Percentiles rank a stretch among this genome's conserved stretches.
Evolutionary conservation across 2,797 vertebrate species (phyloP).

Genomic region (Psittacula derbiana): DNA sequence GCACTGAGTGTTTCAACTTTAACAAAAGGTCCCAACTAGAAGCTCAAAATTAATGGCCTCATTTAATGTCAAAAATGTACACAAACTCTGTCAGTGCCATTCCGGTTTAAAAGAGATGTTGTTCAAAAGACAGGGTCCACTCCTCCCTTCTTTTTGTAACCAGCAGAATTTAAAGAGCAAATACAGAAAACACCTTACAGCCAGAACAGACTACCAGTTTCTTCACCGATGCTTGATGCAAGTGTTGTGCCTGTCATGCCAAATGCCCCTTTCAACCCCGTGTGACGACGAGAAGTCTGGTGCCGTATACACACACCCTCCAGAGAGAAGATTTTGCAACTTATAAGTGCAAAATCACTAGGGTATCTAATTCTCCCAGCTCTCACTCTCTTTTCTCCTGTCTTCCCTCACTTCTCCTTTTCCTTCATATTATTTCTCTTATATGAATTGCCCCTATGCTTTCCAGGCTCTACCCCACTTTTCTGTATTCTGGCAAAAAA

Average conservation of each 20-base stretch:
- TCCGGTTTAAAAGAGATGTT: neutral
- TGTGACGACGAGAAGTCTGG: neutral
- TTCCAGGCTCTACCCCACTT: neutral
- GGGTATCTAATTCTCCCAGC: neutral
- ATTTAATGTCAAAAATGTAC: neutral
- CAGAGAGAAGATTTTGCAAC: neutral
- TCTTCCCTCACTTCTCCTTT: neutral
- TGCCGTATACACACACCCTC: neutral
- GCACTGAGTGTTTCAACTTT: neutral
- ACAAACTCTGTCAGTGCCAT: neutral
- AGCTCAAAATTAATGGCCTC: neutral
- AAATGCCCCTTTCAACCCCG: accelerated
- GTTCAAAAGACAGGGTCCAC: neutral
- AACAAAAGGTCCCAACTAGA: neutral
- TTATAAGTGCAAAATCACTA: neutral
- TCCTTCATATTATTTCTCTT: neutral
- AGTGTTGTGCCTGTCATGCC: neutral
- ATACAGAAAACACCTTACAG: neutral
- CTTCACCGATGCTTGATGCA: neutral
- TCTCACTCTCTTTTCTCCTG: neutral
- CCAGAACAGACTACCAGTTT: neutral
- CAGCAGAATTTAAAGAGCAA: neutral
- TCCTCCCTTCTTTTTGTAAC: neutral
- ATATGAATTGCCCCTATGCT: neutral
- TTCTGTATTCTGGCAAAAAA: neutral